Evolutionary conservation across 1,140 invertebrate species (phyloP), one percentile per base, ranked within the genome.

Genomic region (Mycetomoellerius zeteki): DNA sequence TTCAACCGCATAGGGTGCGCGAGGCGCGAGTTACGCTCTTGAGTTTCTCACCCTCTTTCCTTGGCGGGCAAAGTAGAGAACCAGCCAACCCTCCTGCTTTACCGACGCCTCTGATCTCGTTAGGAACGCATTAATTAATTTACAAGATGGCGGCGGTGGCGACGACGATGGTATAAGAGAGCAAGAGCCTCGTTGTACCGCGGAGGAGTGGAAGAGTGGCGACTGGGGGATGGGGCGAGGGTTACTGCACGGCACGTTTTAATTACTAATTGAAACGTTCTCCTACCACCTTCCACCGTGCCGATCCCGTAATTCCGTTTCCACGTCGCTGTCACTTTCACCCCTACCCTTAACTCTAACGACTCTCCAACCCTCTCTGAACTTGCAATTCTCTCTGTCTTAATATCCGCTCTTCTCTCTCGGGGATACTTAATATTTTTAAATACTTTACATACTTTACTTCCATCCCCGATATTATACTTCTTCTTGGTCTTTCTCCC

Each of bases 71-170:
- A 88, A 86, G 84, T 84, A 90, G 85, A 89, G 89, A 90, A 89
- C 88, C 91, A 92, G 76, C 86, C 87, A 86, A 89, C 89, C 82
- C 88, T 65, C 84, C 89, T 90, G 91, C 90, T 88, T 92, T 93
- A 93, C 90, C 93, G 93, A 94, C 94, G 94, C 94, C 93, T 93
- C 92, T 94, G 93, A 95, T 95, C 94, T 95, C 93, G 94, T 94
- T 95, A 94, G 90, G 91, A 89, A 87, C 89, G 91, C 93, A 94
- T 94, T 95, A 94, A 94, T 94, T 95, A 93, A 94, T 95, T 94
- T 94, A 93, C 93, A 95, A 95, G 92, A 94, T 93, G 94, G 92
- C 91, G 92, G 81, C 87, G 90, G 81, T 56, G 72, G 84, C 67
- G 77, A 82, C 73, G 76, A 78, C 86, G 89, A 89, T 88, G 21